A percentile compares a stretch with the other conserved stretches of the same genome.
These are phyloP conservation scores for Amblyteles armatorius DNA, from an alignment of 2,888 invertebrate genomes.

Conservation along the genomic window DNA sequence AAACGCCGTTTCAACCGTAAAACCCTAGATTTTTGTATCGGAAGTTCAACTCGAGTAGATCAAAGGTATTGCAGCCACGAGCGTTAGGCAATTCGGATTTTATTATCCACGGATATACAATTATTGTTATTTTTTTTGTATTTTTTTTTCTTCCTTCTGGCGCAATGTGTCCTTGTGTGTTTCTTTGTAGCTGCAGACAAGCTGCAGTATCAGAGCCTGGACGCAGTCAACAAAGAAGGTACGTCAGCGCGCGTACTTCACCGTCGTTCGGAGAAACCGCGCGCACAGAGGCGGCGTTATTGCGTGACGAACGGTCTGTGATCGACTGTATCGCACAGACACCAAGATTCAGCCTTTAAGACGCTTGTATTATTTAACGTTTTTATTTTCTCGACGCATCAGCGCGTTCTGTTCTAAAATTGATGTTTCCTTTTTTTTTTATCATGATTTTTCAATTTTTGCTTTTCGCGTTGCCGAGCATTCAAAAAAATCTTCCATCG, in stretches of 20 bases:
- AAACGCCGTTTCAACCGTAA: neutral
- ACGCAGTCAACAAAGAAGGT: slow-evolving; percentile 89
- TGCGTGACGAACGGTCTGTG: slow-evolving; percentile 9
- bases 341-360: slow-evolving; percentile 16
- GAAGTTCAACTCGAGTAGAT: neutral
- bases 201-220: slow-evolving; percentile 88
- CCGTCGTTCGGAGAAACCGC: slow-evolving; percentile 23
- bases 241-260: slow-evolving; percentile 78
- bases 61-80: slow-evolving; percentile 14
- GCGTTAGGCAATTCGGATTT: neutral
- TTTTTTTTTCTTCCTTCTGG: slow-evolving; percentile 50
- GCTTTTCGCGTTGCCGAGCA: slow-evolving; percentile 8
- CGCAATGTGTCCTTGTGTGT: slow-evolving; percentile 76
- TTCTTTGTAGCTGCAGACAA: slow-evolving; percentile 86
- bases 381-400: neutral
- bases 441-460: slow-evolving; percentile 1
- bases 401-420: neutral
- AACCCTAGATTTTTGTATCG: neutral
- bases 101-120: neutral
- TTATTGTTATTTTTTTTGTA: slow-evolving; percentile 6
- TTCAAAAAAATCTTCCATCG: neutral
- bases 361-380: slow-evolving; percentile 17
- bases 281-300: slow-evolving; percentile 4
- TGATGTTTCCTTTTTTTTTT: neutral
- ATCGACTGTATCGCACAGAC: slow-evolving; percentile 19